phyloP scores from a whole-genome alignment of 2,113 vertebrate species.

The Oncorhynchus clarkii region DNA sequence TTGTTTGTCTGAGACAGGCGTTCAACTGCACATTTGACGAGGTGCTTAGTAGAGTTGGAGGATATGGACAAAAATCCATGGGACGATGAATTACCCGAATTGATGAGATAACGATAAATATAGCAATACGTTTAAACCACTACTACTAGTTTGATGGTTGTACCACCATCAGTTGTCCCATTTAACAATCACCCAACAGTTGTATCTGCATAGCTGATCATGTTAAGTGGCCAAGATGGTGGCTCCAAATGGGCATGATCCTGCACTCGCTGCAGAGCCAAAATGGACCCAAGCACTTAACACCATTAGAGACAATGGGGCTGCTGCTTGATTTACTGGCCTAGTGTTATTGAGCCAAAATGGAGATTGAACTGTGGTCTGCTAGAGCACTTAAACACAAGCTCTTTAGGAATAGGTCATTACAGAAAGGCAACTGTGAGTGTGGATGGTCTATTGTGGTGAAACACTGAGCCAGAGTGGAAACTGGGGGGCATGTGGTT shows the following conservation, averaged over 20 bases:
- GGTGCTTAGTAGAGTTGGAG: background rate
- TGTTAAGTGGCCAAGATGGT: constrained; percentile 40
- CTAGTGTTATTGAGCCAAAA: constrained; percentile 28
- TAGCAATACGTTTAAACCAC: no score
- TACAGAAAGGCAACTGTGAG: constrained; percentile 49
- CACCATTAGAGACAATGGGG: constrained; percentile 62
- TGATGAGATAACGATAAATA: no score
- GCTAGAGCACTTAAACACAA: constrained; percentile 51
- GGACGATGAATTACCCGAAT: no score
- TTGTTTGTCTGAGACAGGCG: background rate
- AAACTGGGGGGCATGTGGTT: constrained; percentile 39
- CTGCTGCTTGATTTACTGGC: constrained; percentile 52
- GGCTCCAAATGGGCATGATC: constrained; percentile 48
- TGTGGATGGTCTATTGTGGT: constrained; percentile 39
- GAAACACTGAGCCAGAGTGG: constrained; percentile 22
- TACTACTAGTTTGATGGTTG: no score
- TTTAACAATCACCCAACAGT: background rate
- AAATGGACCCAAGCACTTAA: constrained; percentile 57
- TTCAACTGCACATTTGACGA: background rate
- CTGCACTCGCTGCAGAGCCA: constrained; percentile 19
- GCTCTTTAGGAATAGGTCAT: constrained; percentile 42
- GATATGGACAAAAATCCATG: no score
- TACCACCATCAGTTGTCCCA: no score
- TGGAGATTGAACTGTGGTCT: constrained; percentile 50
- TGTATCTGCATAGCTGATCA: constrained; percentile 50